Evolutionary conservation across 2,113 vertebrate species (phyloP), one percentile per base, ranked within the genome.

Genomic region (Heterocephalus glaber): DNA sequence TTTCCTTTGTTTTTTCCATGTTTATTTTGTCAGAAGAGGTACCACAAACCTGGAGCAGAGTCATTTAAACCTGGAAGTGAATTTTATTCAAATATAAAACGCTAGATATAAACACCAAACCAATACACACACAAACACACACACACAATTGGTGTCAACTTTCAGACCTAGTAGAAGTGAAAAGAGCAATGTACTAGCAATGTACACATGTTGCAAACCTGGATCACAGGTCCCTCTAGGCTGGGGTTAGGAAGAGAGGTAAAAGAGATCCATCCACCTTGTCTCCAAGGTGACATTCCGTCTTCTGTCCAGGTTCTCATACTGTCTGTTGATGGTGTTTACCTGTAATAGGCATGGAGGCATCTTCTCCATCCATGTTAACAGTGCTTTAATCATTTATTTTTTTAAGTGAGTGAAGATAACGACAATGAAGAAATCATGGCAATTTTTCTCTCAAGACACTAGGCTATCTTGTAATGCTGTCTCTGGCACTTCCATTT

Each of bases 201-300:
- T 41, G 7, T 58, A 16, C 6, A 8, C 1, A 58, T 12, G 33
- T 63, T 66, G 19, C 16, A 20, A 47, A 41, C 52, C 2, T 20
- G 11, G 11, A 49, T 22, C 24, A 17, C 2, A 33, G 8, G 7
- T 83, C 24, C 33, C 9, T 86, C 24, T 30, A 33, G n/a, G 1
- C 61, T 84, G 38, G 20, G 17, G 4, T 20, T 33, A 35, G 4
- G 44, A n/a, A 2, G n/a, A 14, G 28, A 38, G 0, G 1, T 10
- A 2, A 1, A 0, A 20, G 24, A 24, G 20, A 2, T 6, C 33
- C 26, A 0, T 9, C 58, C n/a, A 30, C 2, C 10, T 2, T 14
- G 16, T 35, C 14, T 30, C 1, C 19, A 2, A 0, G 3, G 38
- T n/a, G 35, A 65, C 22, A 3, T 2, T 22, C 2, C 3, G 9